Base-by-base conservation (phyloP, 2,113 vertebrate species). In the Egretta garzetta region DNA sequence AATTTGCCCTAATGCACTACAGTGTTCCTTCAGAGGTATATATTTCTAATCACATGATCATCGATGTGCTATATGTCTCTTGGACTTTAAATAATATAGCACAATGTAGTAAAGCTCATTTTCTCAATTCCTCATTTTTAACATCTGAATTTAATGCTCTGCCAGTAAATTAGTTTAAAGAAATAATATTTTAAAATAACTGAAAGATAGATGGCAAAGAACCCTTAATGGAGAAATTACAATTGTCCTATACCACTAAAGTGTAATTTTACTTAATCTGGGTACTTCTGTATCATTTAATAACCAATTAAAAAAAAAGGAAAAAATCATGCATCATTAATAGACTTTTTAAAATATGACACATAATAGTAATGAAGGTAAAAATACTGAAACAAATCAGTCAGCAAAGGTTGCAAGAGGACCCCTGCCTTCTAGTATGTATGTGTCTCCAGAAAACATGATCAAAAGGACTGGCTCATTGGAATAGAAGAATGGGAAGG, bases 341-440 rank as follows among this genome's bases (percentile, higher is more conserved):
- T 3, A 41, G 6, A n/a, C 15, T 66, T 39, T 37, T 3, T 0
- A n/a, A 83, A 50, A 47, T 50, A 55, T 4, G 2, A 47, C 24
- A 24, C 62, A 26, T 22, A 39, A 16, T 53, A 60, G 27, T 55
- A 75, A 27, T 47, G 4, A 64, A 68, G 9, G 24, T 27, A 59
- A 62, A 71, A 30, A 39, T 39, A 60, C 2, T 6, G 28, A 64
- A 79, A 81, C 4, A 56, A 66, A 49, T 62, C 9, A 73, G 18
- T 26, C 12, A n/a, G 21, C 6, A 83, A 14, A 71, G 6, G 13
- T 7, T 43, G 6, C 8, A 60, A 70, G 35, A 63, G 28, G 74
- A 60, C 1, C 1, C 5, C 9, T 55, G 10, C 3, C 27, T 86
- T 52, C 27, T 32, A 60, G 30, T 12, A 67, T 4, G 2, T 5